Evolutionary conservation across 2,888 invertebrate species (phyloP).

Genomic region (Parnassius apollo): DNA sequence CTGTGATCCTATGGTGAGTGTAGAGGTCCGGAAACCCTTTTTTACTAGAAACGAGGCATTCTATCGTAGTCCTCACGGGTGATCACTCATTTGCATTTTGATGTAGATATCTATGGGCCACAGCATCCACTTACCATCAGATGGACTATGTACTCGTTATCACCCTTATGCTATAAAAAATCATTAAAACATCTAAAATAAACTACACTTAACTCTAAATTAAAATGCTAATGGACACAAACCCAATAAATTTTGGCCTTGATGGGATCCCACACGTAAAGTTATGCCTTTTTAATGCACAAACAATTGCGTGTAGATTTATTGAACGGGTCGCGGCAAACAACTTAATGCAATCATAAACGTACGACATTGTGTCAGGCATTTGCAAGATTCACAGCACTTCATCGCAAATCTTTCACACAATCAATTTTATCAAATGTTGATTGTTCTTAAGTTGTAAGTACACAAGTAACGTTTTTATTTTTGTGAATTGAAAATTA

Average conservation of each 20-base stretch:
- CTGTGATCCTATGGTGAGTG: no score
- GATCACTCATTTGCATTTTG: no score
- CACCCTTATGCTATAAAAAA: no score
- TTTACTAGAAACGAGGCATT: no score
- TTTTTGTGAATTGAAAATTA: no score
- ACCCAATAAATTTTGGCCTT: conserved; percentile 18
- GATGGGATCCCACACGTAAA: conserved; percentile 13
- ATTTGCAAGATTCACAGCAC: conserved; percentile 18
- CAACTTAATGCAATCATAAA: conserved; percentile 29
- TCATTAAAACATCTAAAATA: background rate
- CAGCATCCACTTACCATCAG: no score
- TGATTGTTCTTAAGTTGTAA: background rate
- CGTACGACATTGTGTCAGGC: conserved; percentile 11
- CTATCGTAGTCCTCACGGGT: no score
- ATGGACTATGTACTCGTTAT: no score
- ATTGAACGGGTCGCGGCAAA: conserved; percentile 24
- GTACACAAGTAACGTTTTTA: background rate
- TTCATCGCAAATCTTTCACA: conserved; percentile 14
- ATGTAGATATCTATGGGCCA: no score
- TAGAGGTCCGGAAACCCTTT: no score
- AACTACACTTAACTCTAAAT: background rate
- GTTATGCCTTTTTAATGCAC: conserved; percentile 19
- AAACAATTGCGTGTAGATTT: conserved; percentile 22
- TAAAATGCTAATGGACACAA: conserved; percentile 6
- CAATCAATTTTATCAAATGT: conserved; percentile 12